Evolutionary conservation across 2,797 vertebrate species (phyloP).

Genomic region (Agapornis canus): DNA sequence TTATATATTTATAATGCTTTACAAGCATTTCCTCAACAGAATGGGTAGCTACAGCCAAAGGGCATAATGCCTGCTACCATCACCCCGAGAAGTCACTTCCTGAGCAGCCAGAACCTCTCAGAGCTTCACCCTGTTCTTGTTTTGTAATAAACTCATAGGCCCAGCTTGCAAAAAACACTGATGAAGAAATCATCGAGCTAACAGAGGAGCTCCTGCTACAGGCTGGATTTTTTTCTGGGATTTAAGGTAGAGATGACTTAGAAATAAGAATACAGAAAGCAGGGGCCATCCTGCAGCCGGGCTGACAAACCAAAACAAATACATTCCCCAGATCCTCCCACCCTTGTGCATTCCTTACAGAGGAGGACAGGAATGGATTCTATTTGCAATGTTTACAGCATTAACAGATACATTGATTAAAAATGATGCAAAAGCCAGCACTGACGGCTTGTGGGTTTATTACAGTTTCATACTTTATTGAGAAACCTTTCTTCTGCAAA

Average conservation of each 20-base stretch:
- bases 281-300: background rate
- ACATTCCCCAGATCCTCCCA: background rate
- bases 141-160: background rate
- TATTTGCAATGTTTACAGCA: background rate
- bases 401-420: background rate
- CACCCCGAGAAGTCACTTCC: background rate
- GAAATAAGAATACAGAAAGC: background rate
- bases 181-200: background rate
- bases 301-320: background rate
- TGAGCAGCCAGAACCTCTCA: background rate
- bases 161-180: background rate
- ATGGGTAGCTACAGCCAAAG: conserved; percentile 30
- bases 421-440: background rate
- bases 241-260: background rate
- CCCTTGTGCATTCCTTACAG: background rate
- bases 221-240: background rate
- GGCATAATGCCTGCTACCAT: background rate
- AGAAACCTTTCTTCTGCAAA: background rate
- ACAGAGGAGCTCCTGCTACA: background rate
- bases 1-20: conserved; percentile 47
- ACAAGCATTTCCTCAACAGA: conserved; percentile 21
- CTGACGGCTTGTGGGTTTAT: background rate
- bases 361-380: background rate
- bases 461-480: fast-evolving
- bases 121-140: background rate